phyloP scores from a whole-genome alignment of 2,113 vertebrate species.

The Lutjanus erythropterus region DNA sequence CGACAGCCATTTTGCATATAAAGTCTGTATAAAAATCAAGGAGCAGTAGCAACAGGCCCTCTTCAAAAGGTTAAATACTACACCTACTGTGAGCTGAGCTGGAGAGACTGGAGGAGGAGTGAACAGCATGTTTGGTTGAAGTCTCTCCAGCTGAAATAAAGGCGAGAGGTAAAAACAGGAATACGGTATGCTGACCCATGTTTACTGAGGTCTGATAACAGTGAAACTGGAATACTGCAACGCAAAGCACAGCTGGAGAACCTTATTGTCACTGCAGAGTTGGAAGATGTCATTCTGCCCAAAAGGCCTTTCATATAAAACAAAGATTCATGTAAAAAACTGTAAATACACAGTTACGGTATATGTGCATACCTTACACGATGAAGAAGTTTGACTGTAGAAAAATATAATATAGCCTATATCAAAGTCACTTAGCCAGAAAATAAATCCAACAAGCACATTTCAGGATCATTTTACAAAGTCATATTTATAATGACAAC shows the following conservation, averaged over 20 bases:
- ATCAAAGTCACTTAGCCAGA: constrained; percentile 64
- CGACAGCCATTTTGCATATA: constrained; percentile 77
- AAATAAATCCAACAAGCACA: constrained; percentile 63
- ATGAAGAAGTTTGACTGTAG: constrained; percentile 60
- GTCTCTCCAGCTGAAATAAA: constrained; percentile 63
- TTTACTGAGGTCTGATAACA: constrained; percentile 60
- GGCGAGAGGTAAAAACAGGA: constrained; percentile 70
- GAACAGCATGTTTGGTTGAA: constrained; percentile 61
- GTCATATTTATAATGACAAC: constrained; percentile 37
- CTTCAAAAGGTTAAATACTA: constrained; percentile 41
- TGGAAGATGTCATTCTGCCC: constrained; percentile 60
- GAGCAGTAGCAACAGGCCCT: constrained; percentile 55
- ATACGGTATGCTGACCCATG: constrained; percentile 43
- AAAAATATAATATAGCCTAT: constrained; percentile 74
- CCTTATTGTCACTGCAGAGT: constrained; percentile 41
- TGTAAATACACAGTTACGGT: constrained; percentile 28
- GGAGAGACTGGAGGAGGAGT: constrained; percentile 45
- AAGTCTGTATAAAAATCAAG: constrained; percentile 75
- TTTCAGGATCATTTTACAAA: constrained; percentile 57
- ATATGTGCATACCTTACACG: constrained; percentile 26
- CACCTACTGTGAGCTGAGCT: constrained; percentile 54
- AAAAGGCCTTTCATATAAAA: constrained; percentile 55
- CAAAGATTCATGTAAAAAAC: constrained; percentile 53
- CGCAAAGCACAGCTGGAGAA: constrained; percentile 35
- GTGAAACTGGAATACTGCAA: constrained; percentile 55